Evolutionary conservation across 2,888 invertebrate species (phyloP).

Genomic region (Glaucopsyche alexis): DNA sequence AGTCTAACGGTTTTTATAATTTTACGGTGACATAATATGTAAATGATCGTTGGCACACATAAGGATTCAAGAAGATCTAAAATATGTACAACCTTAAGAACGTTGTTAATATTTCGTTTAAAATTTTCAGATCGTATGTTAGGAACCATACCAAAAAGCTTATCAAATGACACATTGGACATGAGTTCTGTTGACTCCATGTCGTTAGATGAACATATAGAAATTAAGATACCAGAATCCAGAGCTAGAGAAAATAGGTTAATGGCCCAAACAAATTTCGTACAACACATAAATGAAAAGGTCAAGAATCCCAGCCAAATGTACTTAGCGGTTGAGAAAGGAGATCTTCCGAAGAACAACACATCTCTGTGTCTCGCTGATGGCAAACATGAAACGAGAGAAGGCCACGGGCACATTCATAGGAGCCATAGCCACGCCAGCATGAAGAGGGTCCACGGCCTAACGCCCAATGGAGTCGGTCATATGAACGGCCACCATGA

Average conservation of each 20-base stretch:
- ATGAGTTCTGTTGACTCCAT: constrained; percentile 82
- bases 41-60: no score
- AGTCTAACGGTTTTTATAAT: no score
- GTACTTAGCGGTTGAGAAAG: constrained; percentile 66
- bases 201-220: constrained; percentile 80
- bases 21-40: no score
- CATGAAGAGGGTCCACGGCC: constrained; percentile 64
- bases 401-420: constrained; percentile 57
- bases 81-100: no score
- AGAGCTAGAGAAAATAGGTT: constrained; percentile 72
- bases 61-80: no score
- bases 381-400: constrained; percentile 35
- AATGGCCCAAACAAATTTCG: constrained; percentile 73
- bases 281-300: constrained; percentile 71
- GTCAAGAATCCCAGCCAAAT: constrained; percentile 60
- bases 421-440: constrained; percentile 72
- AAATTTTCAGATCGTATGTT: constrained; percentile 68
- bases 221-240: constrained; percentile 78
- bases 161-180: constrained; percentile 82
- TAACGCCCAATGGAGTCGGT: constrained; percentile 64
- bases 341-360: constrained; percentile 48
- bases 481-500: constrained; percentile 56
- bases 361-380: constrained; percentile 40
- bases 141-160: constrained; percentile 73
- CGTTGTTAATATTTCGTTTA: background rate